Evolutionary conservation across 2,888 invertebrate genomes (phyloP), one percentile per base, ranked within the genome.

Genomic region (Elmis aenea): DNA sequence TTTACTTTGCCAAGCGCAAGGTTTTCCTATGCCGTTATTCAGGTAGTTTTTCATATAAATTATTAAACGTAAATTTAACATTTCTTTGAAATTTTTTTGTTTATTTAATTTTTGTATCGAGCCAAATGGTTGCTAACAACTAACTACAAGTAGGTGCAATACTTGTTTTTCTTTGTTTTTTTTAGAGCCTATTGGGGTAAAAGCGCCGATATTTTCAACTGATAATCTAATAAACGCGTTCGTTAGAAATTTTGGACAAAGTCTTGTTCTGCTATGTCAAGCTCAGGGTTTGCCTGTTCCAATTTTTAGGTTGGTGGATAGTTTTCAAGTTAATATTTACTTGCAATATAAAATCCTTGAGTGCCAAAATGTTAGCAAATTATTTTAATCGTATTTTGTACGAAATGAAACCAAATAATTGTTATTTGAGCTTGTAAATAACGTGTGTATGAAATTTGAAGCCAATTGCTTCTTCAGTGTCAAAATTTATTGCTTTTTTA

Each of bases 221-320:
- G 82, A 81, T 56, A 74, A 79, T 45, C 76, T 81, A 63, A 77
- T 77, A 62, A 76, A 78, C 51, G 79, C 79, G 64, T 82, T 81
- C 64, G 78, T 77, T 61, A 75, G 82, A 64, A 71, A 68, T 57
- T 71, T 70, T 45, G 74, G 73, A 50, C 76, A 76, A 58, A 75
- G 76, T 59, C 76, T 85, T 62, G 80, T 79, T 29, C 66, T 84
- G 51, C 73, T 83, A 60, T 85, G 85, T 66, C 83, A 82, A 64
- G 83, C 85, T 49, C 85, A 86, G 74, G 85, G 82, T 54, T 83
- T 77, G 67, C 85, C 85, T 13, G 54, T 58, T 34, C 66, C 64
- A n/a, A 47, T 46, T 45, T 54, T 54, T 45, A 54, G 54, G 58
- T 56, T 50, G 34, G 43, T 46, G 24, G 28, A 14, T 20, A 23